These are phyloP conservation scores for Tipula confusa DNA, from an alignment of 2,888 invertebrate species.

Conservation along the genomic window DNA sequence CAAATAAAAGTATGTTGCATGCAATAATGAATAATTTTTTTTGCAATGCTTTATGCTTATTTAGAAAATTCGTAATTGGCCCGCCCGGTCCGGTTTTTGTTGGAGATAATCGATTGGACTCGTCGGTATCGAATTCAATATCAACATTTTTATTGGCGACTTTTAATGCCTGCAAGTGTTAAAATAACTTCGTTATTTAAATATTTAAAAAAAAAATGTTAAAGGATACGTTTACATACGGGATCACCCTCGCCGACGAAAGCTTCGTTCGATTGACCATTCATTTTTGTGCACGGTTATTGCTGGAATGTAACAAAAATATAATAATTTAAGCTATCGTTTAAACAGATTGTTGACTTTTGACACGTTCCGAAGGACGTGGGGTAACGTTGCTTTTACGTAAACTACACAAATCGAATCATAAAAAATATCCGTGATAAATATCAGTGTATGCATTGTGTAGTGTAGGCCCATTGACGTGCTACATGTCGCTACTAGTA, in stretches of 20 bases:
- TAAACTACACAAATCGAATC: too few species aligned
- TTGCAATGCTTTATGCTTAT: neutral
- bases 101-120: neutral
- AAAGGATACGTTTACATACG: neutral
- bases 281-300: too few species aligned
- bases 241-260: neutral
- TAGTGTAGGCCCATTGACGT: too few species aligned
- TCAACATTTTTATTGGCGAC: neutral
- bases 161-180: neutral
- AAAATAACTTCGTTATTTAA: too few species aligned
- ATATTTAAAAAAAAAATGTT: neutral
- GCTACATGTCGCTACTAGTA: too few species aligned
- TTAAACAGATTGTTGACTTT: too few species aligned
- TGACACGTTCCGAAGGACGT: too few species aligned
- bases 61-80: neutral
- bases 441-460: too few species aligned
- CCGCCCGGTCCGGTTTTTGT: neutral
- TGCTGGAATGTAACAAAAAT: too few species aligned
- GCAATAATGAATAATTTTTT: neutral
- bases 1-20: conserved; percentile 40
- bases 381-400: too few species aligned
- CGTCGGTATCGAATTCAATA: neutral
- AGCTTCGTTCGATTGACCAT: neutral
- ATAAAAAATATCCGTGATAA: too few species aligned
- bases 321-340: too few species aligned